These are phyloP conservation scores for Abscondita cerata DNA, from an alignment of 2,888 invertebrate genomes.

Conservation along the genomic window DNA sequence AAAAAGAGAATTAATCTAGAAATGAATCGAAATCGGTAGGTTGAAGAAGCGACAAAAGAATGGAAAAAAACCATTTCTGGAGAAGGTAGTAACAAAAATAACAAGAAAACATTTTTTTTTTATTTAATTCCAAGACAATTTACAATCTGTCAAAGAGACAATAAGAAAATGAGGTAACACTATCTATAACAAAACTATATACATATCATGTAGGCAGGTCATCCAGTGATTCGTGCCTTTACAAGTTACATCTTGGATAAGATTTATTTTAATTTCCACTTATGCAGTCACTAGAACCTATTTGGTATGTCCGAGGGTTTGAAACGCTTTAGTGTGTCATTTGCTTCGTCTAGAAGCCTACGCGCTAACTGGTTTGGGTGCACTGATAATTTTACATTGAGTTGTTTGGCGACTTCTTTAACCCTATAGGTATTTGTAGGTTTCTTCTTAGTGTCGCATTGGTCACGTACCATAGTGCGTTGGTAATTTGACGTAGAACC, in stretches of 20 bases:
- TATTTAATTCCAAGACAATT: too few species aligned
- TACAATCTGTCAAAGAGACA: not conserved
- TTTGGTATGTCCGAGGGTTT: slow-evolving; percentile 5
- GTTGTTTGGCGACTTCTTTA: slow-evolving; percentile 5
- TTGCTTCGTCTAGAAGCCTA: not conserved
- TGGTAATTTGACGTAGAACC: not conserved
- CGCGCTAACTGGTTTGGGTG: slow-evolving; percentile 9
- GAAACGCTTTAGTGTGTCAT: slow-evolving; percentile 10
- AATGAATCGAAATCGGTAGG: too few species aligned
- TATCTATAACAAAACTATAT: not conserved
- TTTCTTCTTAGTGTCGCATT: too few species aligned
- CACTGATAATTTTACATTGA: slow-evolving; percentile 9
- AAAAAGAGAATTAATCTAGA: too few species aligned
- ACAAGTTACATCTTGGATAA: not conserved
- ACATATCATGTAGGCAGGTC: slow-evolving; percentile 11
- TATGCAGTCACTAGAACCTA: not conserved
- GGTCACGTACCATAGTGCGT: slow-evolving; percentile 13
- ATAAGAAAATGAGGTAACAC: slow-evolving; percentile 3
- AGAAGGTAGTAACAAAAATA: too few species aligned
- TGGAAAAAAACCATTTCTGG: too few species aligned
- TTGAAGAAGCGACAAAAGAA: too few species aligned
- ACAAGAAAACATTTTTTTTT: too few species aligned
- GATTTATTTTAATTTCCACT: slow-evolving; percentile 3
- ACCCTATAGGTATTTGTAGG: slow-evolving; percentile 12
- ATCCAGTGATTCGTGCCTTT: slow-evolving; percentile 13